phyloP scores from a whole-genome alignment of 2,888 invertebrate species.

The Cosmia pyralina region DNA sequence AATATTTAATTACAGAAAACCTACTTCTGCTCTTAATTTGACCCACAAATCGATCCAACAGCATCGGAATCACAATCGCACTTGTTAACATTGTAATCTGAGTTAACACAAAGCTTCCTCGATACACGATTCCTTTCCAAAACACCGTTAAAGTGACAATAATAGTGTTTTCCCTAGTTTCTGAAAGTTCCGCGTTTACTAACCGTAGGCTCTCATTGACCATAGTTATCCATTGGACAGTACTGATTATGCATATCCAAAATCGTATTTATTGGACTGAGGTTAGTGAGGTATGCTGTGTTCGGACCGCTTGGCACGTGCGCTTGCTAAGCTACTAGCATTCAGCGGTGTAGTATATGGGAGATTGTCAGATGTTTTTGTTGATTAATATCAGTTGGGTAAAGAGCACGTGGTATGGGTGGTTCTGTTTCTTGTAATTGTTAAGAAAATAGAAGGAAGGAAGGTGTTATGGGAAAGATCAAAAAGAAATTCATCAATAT shows the following conservation, averaged over 20 bases:
- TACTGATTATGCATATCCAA: constrained; percentile 68
- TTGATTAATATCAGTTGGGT: constrained; percentile 1
- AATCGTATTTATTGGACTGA: constrained; percentile 67
- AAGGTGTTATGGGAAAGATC: no score
- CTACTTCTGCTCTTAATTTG: neutral
- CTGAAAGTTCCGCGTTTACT: constrained; percentile 63
- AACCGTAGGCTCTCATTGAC: constrained; percentile 63
- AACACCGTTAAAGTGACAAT: constrained; percentile 43
- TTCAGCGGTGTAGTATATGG: constrained; percentile 55
- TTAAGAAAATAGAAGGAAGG: neutral
- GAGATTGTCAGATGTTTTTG: constrained; percentile 33
- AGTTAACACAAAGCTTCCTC: constrained; percentile 28
- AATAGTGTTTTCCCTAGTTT: constrained; percentile 48
- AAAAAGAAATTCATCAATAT: no score
- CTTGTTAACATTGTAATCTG: constrained; percentile 5
- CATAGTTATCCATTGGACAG: constrained; percentile 60
- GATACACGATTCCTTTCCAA: constrained; percentile 43
- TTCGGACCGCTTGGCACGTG: constrained; percentile 61
- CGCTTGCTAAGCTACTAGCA: constrained; percentile 53
- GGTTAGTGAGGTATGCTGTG: constrained; percentile 58
- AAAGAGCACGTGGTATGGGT: neutral
- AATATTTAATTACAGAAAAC: neutral
- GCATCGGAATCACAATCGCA: constrained; percentile 2
- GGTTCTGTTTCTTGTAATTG: neutral
- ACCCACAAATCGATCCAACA: neutral